Evolutionary conservation across 2,113 vertebrate species (phyloP).

Genomic region (Pimephales promelas): DNA sequence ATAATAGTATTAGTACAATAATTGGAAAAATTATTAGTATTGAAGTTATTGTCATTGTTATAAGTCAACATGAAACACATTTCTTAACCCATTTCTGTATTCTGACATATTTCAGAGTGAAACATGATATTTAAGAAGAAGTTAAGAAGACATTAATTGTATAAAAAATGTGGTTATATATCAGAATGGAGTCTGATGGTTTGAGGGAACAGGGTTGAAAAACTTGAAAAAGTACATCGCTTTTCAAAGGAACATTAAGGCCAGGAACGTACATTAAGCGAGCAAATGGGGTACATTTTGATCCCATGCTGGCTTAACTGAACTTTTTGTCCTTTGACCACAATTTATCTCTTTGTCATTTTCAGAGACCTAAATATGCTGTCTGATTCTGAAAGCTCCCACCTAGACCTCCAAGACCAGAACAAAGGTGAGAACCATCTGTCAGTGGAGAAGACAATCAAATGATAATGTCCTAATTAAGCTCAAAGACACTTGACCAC

Average conservation of each 20-base stretch:
- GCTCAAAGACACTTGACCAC: background rate
- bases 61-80: background rate
- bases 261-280: background rate
- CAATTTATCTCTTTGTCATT: constrained; percentile 42
- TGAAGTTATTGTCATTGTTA: background rate
- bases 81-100: background rate
- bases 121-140: background rate
- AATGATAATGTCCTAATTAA: background rate
- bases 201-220: background rate
- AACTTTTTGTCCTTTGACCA: background rate
- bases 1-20: no score
- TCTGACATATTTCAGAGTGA: background rate
- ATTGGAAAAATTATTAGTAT: background rate
- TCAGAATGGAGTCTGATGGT: background rate
- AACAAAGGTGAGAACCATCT: constrained; percentile 66
- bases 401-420: constrained; percentile 88
- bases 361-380: constrained; percentile 94
- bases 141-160: background rate
- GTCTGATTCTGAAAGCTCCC: constrained; percentile 84
- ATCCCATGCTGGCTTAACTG: background rate
- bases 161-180: background rate
- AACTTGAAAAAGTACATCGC: background rate
- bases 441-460: background rate
- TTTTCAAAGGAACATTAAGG: background rate
- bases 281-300: background rate